Conservation (phyloP, 2,797 vertebrate genomes). For the Tamandua tetradactyla region DNA sequence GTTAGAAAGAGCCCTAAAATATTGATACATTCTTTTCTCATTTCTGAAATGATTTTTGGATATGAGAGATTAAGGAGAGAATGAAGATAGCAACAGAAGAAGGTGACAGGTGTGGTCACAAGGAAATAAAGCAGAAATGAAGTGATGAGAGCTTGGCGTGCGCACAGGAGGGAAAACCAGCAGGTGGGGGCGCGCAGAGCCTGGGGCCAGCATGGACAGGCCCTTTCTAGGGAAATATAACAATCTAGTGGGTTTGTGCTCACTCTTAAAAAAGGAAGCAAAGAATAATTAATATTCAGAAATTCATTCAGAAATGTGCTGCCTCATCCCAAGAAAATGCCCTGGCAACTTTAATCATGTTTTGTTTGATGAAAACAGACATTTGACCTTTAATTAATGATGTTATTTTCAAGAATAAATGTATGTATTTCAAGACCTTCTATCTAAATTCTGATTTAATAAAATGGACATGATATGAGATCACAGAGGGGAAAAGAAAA, state of each 20-base stretch:
- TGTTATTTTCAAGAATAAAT: constrained; percentile 26
- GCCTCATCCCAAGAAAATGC: not conserved
- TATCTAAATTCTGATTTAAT: constrained; percentile 43
- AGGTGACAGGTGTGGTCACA: not conserved
- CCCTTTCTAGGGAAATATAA: too few species aligned
- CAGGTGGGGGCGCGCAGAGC: too few species aligned
- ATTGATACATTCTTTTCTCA: not conserved
- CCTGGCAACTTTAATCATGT: not conserved
- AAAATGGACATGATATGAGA: not conserved
- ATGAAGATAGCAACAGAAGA: constrained; percentile 6
- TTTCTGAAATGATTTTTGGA: constrained; percentile 42
- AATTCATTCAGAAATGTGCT: not conserved
- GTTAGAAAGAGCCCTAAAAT: not conserved
- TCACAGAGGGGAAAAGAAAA: not conserved
- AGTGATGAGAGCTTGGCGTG: not conserved
- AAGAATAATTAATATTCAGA: not conserved
- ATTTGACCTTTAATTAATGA: constrained; percentile 27
- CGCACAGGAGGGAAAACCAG: not conserved
- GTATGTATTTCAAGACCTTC: constrained; percentile 28
- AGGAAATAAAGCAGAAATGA: constrained; percentile 39
- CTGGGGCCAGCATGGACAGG: too few species aligned
- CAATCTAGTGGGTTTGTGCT: not conserved
- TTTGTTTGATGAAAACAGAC: constrained; percentile 24
- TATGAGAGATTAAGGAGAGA: not conserved
- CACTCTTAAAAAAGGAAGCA: not conserved